A percentile compares a stretch with the other conserved stretches of the same genome.
Conservation (phyloP, 2,113 vertebrate genomes). For the Lophura nycthemera region DNA sequence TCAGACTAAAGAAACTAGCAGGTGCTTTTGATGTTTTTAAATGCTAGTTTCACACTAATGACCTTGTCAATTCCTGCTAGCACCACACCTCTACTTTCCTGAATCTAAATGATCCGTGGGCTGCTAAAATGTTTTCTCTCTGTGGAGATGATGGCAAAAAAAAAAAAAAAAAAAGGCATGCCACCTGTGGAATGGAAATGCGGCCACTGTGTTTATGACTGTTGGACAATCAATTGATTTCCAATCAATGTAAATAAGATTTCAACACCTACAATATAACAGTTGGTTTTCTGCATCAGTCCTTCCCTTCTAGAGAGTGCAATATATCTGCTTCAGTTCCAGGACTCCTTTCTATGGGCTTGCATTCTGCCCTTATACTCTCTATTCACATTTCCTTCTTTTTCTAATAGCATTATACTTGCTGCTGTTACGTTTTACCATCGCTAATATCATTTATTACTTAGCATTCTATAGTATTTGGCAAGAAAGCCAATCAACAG, state of each 20-base stretch:
- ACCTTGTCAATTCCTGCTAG: not conserved
- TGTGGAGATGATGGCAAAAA: constrained; percentile 3
- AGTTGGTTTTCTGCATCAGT: not conserved
- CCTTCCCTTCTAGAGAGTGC: not conserved
- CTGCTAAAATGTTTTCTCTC: constrained; percentile 21
- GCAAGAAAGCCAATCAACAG: constrained; percentile 29
- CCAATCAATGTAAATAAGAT: not conserved
- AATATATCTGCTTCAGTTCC: not conserved
- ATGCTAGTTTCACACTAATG: not conserved
- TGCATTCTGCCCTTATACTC: not conserved
- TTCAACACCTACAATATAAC: constrained; percentile 1
- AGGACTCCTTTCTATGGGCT: not conserved
- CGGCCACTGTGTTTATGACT: not conserved
- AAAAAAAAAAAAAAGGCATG: not conserved
- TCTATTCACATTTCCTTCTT: not conserved
- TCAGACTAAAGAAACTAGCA: constrained; percentile 10
- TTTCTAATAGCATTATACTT: not conserved
- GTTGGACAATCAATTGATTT: not conserved
- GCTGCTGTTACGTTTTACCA: not conserved
- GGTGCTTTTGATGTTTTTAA: not conserved
- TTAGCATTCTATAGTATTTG: not conserved
- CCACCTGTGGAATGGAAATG: not conserved
- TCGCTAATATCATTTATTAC: constrained; percentile 43
- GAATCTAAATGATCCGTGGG: not conserved
- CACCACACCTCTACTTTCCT: not conserved